These are phyloP conservation scores for Saxidomus purpurata DNA, from an alignment of 1,140 invertebrate species.

Conservation along the genomic window DNA sequence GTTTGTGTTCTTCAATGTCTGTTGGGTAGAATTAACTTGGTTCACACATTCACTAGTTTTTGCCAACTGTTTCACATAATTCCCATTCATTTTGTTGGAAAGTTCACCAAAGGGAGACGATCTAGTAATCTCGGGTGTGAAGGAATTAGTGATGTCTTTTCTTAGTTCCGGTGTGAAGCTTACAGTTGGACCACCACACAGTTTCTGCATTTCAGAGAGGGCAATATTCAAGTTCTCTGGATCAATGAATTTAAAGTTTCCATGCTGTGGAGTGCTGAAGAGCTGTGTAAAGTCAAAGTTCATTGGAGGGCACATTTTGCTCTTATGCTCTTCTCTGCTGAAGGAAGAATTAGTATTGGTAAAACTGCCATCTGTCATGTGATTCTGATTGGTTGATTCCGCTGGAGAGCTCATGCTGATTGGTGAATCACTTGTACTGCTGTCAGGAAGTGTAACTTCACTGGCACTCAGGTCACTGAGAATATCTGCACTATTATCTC, in stretches of 20 bases:
- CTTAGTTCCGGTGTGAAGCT: conserved; percentile 54
- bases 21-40: background rate
- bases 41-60: background rate
- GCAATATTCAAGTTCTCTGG: conserved; percentile 33
- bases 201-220: conserved; percentile 49
- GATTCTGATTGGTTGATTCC: conserved; percentile 51
- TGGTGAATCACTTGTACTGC: conserved; percentile 30
- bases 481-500: background rate
- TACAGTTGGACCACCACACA: conserved; percentile 46
- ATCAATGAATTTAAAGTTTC: background rate
- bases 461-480: background rate
- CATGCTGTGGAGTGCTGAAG: conserved; percentile 34
- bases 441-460: conserved; percentile 13
- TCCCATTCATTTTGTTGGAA: background rate
- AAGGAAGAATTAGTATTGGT: conserved; percentile 15
- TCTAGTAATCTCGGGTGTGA: conserved; percentile 4
- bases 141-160: conserved; percentile 9
- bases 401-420: conserved; percentile 42
- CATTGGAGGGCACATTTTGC: background rate
- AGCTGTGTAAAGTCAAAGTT: conserved; percentile 25
- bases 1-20: background rate
- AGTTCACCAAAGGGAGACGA: conserved; percentile 16
- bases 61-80: background rate
- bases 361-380: background rate
- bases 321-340: conserved; percentile 12